A percentile compares a stretch with the other conserved stretches of the same genome.
These are phyloP conservation scores for Perca schrenkii DNA, from an alignment of 2,113 vertebrate species.

Conservation along the genomic window DNA sequence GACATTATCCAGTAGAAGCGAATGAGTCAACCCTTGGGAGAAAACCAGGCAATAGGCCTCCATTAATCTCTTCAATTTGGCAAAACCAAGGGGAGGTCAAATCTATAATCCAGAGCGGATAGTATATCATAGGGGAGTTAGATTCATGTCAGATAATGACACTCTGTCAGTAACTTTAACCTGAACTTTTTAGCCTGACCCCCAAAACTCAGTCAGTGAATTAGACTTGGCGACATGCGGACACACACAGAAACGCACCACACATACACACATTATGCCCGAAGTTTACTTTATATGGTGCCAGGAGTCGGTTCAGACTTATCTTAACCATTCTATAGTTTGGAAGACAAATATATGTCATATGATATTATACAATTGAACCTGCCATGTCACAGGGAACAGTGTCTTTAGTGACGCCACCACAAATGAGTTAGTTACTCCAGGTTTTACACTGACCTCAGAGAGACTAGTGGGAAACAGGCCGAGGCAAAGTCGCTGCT, in stretches of 20 bases:
- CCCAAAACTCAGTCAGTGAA: constrained; percentile 36
- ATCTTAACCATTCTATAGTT: constrained; percentile 44
- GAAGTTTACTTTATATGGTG: constrained; percentile 1
- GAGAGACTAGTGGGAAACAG: constrained; percentile 15
- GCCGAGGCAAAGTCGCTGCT: constrained; percentile 1
- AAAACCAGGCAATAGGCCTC: constrained; percentile 54
- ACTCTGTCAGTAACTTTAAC: constrained; percentile 61
- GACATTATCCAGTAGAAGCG: constrained; percentile 67
- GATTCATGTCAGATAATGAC: constrained; percentile 68
- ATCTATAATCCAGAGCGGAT: constrained; percentile 75
- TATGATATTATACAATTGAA: constrained; percentile 50
- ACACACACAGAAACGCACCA: constrained; percentile 9
- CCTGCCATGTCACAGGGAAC: constrained; percentile 44
- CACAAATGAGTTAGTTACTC: constrained; percentile 38
- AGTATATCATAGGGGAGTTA: constrained; percentile 69
- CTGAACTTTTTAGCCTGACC: constrained; percentile 44
- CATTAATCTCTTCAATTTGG: constrained; percentile 68
- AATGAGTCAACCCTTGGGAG: constrained; percentile 54
- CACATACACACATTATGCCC: neutral
- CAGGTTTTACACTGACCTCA: constrained; percentile 49
- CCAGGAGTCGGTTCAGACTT: constrained; percentile 17
- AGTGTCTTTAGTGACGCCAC: constrained; percentile 48
- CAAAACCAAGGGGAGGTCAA: constrained; percentile 59
- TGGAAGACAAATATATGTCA: constrained; percentile 48
- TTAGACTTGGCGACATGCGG: constrained; percentile 37